A percentile compares a stretch with the other conserved stretches of the same genome.
phyloP scores from a whole-genome alignment of 2,113 vertebrate species.

The Myrmecobius fasciatus region DNA sequence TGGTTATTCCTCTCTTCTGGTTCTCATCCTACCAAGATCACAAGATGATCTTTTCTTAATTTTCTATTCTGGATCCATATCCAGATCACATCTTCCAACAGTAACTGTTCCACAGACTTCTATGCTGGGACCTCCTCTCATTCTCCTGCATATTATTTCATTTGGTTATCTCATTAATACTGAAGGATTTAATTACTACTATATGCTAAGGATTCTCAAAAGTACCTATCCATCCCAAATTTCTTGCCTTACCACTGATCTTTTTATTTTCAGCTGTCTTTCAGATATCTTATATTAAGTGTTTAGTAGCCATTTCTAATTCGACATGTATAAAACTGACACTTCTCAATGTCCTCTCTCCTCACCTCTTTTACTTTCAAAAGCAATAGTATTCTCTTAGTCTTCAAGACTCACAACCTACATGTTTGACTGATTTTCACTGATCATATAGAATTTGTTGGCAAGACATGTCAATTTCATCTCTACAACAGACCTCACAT shows the following conservation, averaged over 20 bases:
- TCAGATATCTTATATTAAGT: background rate
- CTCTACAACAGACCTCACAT: background rate
- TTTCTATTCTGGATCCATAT: background rate
- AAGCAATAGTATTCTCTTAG: background rate
- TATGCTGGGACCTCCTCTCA: accelerated
- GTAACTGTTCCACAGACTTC: background rate
- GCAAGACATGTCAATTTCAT: background rate
- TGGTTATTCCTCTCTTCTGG: background rate
- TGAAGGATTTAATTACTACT: background rate
- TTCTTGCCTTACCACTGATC: background rate
- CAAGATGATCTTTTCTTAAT: background rate
- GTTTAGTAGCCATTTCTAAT: background rate
- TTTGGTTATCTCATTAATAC: background rate
- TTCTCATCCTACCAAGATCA: background rate
- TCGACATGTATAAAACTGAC: background rate
- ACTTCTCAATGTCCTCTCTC: background rate
- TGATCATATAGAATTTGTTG: background rate
- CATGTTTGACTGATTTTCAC: background rate
- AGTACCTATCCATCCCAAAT: background rate
- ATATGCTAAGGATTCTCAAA: background rate
- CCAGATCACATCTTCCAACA: background rate
- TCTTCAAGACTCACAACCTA: background rate
- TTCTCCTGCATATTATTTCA: background rate
- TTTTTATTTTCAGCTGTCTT: background rate
- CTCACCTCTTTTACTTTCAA: background rate